Conservation (phyloP, 2,113 vertebrate genomes). For the Salminus brasiliensis region DNA sequence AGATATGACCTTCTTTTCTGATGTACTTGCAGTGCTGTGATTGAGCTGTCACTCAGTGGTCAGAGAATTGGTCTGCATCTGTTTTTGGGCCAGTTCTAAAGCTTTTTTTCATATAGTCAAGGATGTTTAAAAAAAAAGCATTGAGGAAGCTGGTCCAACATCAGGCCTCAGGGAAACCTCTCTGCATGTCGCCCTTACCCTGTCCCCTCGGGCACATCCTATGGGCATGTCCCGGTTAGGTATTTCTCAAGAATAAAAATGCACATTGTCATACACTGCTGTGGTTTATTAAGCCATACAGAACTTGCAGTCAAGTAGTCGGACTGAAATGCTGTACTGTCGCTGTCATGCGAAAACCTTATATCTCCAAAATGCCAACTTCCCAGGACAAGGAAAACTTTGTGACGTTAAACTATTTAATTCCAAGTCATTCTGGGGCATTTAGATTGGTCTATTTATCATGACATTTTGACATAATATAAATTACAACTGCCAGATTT, state of each 20-base stretch:
- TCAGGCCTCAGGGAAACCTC: not conserved
- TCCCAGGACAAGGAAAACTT: no score
- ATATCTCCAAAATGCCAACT: no score
- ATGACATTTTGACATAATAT: no score
- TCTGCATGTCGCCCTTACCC: not conserved
- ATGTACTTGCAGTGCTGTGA: not conserved
- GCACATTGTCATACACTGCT: not conserved
- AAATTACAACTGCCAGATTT: no score
- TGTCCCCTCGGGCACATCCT: slow-evolving; percentile 43
- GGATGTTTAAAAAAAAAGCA: not conserved
- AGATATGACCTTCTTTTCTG: not conserved
- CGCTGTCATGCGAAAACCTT: no score
- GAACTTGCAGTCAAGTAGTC: not conserved
- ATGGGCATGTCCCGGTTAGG: slow-evolving; percentile 39
- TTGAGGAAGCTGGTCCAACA: not conserved
- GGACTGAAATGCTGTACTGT: not conserved
- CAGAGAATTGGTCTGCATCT: not conserved
- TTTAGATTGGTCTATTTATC: no score
- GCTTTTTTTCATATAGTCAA: not conserved
- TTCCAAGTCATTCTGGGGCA: no score
- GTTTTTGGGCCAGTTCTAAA: not conserved
- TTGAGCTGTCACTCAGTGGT: not conserved
- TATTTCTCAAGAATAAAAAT: not conserved
- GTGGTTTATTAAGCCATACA: slow-evolving; percentile 1
- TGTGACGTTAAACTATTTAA: no score